A percentile compares a stretch with the other conserved stretches of the same genome.
phyloP scores from a whole-genome alignment of 2,888 invertebrate species.

The Eurois occulta region DNA sequence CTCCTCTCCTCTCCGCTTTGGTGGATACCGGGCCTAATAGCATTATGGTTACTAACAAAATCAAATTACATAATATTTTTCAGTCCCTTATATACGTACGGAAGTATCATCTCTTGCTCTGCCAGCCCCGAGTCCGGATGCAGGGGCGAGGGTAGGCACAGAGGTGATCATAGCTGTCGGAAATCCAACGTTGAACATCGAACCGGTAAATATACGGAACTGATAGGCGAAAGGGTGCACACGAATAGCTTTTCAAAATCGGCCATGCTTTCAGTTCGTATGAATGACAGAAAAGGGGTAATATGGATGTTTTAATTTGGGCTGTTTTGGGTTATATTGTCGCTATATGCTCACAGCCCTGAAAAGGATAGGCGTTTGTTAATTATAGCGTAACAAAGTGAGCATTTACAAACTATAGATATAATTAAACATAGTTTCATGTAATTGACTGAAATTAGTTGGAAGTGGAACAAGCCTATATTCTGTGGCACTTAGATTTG shows the following conservation, averaged over 20 bases:
- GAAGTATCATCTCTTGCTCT: constrained; percentile 34
- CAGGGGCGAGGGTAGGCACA: constrained; percentile 38
- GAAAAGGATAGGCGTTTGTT: neutral
- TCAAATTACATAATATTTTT: constrained; percentile 31
- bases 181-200: constrained; percentile 53
- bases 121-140: constrained; percentile 32
- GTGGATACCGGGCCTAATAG: no score
- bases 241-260: constrained; percentile 34
- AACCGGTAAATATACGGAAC: constrained; percentile 49
- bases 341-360: neutral
- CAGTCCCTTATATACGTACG: constrained; percentile 17
- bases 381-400: neutral
- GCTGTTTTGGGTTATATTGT: neutral
- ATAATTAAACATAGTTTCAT: neutral
- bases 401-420: neutral
- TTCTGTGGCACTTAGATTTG: neutral
- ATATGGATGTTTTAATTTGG: constrained; percentile 33
- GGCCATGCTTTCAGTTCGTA: constrained; percentile 1
- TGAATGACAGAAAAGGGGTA: constrained; percentile 22
- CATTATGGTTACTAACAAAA: neutral
- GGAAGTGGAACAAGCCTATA: neutral
- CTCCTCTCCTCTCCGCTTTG: no score
- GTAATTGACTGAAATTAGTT: neutral
- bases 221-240: constrained; percentile 38
- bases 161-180: constrained; percentile 53